These are phyloP conservation scores for Pseudachorutes palmiensis DNA, from an alignment of 1,140 invertebrate species.

Conservation along the genomic window DNA sequence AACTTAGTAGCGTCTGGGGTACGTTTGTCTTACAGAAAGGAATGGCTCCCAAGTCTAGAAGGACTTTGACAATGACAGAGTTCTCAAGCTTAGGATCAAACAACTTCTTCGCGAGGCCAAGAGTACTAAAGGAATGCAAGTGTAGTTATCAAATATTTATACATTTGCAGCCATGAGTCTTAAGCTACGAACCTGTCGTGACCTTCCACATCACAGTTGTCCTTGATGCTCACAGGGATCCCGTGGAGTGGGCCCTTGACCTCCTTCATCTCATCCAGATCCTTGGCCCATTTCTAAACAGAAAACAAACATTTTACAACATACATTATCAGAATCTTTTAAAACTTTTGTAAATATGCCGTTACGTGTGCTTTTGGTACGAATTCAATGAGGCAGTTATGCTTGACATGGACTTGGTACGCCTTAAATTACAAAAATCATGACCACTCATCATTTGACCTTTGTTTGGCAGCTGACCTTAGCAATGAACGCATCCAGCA, in stretches of 20 bases:
- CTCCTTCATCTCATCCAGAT: slow-evolving; percentile 39
- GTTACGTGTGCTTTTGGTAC: slow-evolving; percentile 33
- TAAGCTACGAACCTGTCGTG: slow-evolving; percentile 40
- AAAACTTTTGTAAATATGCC: neutral
- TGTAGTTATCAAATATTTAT: slow-evolving; percentile 41
- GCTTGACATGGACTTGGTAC: neutral
- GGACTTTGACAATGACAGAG: slow-evolving; percentile 41
- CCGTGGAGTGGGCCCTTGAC: slow-evolving; percentile 41
- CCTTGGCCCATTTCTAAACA: slow-evolving; percentile 40
- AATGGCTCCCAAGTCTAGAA: slow-evolving; percentile 42
- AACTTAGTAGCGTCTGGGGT: slow-evolving; percentile 42
- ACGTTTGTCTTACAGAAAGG: slow-evolving; percentile 48
- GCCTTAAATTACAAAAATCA: no score
- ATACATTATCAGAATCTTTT: neutral
- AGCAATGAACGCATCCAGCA: slow-evolving; percentile 33
- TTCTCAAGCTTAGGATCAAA: slow-evolving; percentile 40
- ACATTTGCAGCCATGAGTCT: neutral
- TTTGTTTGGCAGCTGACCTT: no score
- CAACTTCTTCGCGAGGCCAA: slow-evolving; percentile 39
- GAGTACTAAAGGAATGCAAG: neutral
- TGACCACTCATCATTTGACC: no score
- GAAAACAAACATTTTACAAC: slow-evolving; percentile 2
- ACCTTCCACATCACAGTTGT: slow-evolving; percentile 42
- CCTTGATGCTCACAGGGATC: slow-evolving; percentile 43
- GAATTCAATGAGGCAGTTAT: slow-evolving; percentile 34